Percentiles rank a stretch among this genome's conserved stretches.
Conservation (phyloP, 2,888 invertebrate genomes). For the Chrysolina americana region DNA sequence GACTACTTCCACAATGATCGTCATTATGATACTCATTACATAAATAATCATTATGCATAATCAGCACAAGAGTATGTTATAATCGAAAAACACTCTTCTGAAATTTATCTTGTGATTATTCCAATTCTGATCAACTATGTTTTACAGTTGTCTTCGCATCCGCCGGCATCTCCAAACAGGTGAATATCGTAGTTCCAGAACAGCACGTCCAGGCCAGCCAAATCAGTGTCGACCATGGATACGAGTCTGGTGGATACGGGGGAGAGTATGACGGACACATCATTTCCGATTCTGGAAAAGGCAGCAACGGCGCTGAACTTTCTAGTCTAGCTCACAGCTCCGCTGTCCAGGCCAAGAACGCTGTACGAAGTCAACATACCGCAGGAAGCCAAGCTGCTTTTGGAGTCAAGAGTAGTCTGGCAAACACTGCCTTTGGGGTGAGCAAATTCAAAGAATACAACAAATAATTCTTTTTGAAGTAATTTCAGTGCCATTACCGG, state of each 20-base stretch:
- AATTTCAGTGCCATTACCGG: no score
- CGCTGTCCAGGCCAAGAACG: constrained; percentile 81
- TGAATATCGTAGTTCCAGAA: constrained; percentile 53
- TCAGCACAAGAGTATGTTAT: no score
- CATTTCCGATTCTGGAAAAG: constrained; percentile 26
- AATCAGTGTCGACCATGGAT: constrained; percentile 30
- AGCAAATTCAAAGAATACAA: constrained; percentile 36
- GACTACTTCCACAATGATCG: no score
- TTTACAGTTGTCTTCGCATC: constrained; percentile 46
- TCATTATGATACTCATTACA: no score
- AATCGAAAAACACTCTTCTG: no score
- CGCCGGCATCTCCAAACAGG: constrained; percentile 40
- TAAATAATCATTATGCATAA: no score
- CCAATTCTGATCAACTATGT: not conserved
- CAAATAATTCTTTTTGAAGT: no score
- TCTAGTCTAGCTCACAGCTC: constrained; percentile 78
- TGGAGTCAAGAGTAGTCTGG: constrained; percentile 80
- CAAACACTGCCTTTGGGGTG: constrained; percentile 76
- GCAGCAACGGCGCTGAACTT: constrained; percentile 75
- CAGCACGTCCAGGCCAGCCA: constrained; percentile 50
- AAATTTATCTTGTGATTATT: no score
- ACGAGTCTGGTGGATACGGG: constrained; percentile 37
- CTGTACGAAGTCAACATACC: constrained; percentile 77
- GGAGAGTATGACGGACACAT: constrained; percentile 25
- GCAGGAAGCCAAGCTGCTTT: constrained; percentile 83